Percentiles rank a stretch among this genome's conserved stretches.
Conservation (phyloP, 2,888 invertebrate species). For the Diloba caeruleocephala region DNA sequence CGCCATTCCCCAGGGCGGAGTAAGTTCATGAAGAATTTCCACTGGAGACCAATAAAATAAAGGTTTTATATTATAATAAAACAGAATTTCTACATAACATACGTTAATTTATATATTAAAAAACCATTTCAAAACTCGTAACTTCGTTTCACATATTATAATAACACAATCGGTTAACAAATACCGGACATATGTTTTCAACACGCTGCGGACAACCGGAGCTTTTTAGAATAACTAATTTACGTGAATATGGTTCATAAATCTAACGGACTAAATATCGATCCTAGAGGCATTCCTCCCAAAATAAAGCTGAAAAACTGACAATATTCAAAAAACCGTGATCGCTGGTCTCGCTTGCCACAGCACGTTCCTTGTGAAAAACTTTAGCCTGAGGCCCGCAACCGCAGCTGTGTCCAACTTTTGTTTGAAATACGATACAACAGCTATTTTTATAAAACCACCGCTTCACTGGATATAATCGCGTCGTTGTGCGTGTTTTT, state of each 20-base stretch:
- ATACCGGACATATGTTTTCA: too few relatives aligned
- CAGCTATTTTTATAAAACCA: constrained; percentile 27
- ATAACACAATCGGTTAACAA: too few relatives aligned
- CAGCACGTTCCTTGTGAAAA: constrained; percentile 38
- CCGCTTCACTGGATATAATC: constrained; percentile 24
- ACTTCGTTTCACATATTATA: too few relatives aligned
- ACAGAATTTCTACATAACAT: too few relatives aligned
- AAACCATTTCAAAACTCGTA: too few relatives aligned
- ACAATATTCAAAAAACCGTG: constrained; percentile 20
- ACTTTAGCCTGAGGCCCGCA: constrained; percentile 34
- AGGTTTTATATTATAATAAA: too few relatives aligned
- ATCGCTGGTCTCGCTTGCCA: constrained; percentile 25
- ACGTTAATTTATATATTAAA: too few relatives aligned
- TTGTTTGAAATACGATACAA: constrained; percentile 47
- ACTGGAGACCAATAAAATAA: too few relatives aligned
- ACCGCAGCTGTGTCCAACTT: constrained; percentile 47
- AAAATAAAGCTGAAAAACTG: constrained; percentile 2
- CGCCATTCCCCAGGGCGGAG: too few relatives aligned
- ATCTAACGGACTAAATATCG: constrained; percentile 5
- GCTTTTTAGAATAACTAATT: too few relatives aligned
- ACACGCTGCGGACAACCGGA: too few relatives aligned
- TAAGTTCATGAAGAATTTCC: too few relatives aligned
- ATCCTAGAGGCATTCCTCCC: constrained; percentile 3
- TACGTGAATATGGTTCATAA: not conserved
- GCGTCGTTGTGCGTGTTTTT: constrained; percentile 10